These are phyloP conservation scores for Arctocebus calabarensis DNA, from an alignment of 2,797 vertebrate species.

Conservation along the genomic window DNA sequence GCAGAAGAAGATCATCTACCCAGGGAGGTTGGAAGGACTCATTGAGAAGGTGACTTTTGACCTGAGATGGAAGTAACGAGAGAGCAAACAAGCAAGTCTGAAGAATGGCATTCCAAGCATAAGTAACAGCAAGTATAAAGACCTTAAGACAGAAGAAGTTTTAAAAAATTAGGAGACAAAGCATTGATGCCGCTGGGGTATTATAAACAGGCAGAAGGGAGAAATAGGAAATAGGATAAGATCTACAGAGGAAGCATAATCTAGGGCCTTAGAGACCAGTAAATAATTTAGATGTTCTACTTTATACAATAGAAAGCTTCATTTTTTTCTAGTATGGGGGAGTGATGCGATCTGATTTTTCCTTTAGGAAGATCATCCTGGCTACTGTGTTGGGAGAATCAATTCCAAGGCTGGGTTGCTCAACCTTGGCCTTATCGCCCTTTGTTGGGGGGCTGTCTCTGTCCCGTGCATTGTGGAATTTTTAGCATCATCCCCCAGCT, in stretches of 20 bases:
- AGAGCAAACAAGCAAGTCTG: neutral
- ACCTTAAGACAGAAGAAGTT: neutral
- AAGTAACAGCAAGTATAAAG: neutral
- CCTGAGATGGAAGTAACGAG: neutral
- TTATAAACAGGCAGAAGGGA: neutral
- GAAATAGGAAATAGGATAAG: neutral
- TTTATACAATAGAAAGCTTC: neutral
- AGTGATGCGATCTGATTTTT: neutral
- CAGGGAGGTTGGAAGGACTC: neutral
- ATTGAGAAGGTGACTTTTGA: neutral
- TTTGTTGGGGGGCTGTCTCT: neutral
- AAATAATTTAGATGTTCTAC: constrained; percentile 1
- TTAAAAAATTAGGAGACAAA: neutral
- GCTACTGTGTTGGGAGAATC: neutral
- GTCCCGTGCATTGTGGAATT: neutral
- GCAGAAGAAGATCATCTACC: neutral
- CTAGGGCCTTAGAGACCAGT: neutral
- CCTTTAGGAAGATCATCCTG: neutral
- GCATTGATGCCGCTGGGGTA: no score
- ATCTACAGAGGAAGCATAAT: neutral
- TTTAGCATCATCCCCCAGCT: neutral
- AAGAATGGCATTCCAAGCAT: neutral
- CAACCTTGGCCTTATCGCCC: neutral
- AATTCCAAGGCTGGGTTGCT: neutral
- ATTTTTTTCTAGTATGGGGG: neutral